phyloP scores from a whole-genome alignment of 92 coral and sea anemone genomes.

The Hydrozoanthus gracilis region DNA sequence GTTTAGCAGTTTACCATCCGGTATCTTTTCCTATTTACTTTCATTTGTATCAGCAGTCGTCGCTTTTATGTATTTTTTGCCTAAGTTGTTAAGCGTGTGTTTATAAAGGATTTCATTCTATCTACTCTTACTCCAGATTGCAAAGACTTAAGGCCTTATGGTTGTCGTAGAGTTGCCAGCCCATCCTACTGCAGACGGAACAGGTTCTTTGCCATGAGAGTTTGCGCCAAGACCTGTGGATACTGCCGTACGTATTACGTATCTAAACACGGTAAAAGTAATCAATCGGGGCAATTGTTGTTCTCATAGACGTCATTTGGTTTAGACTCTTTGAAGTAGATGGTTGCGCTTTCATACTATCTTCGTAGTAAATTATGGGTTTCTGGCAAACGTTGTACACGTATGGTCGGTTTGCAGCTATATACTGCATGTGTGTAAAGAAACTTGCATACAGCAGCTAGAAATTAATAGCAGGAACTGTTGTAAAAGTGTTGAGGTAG shows the following conservation, averaged over 20 bases:
- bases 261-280: background rate
- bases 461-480: too few relatives aligned
- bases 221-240: slow-evolving; percentile 42
- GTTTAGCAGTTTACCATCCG: background rate
- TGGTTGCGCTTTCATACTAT: too few relatives aligned
- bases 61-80: background rate
- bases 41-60: background rate
- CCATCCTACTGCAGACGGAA: slow-evolving; percentile 34
- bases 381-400: too few relatives aligned
- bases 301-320: too few relatives aligned
- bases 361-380: too few relatives aligned
- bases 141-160: slow-evolving; percentile 20
- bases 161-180: slow-evolving; percentile 41
- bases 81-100: too few relatives aligned
- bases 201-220: slow-evolving; percentile 32
- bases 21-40: background rate
- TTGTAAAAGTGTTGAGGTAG: too few relatives aligned
- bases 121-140: slow-evolving; percentile 2
- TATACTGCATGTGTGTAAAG: too few relatives aligned
- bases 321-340: too few relatives aligned
- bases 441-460: too few relatives aligned
- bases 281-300: background rate
- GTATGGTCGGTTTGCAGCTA: too few relatives aligned
- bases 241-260: slow-evolving; percentile 15
- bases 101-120: too few relatives aligned